Conservation (phyloP, 2,888 invertebrate genomes). For the Tetrapedia diversipes region DNA sequence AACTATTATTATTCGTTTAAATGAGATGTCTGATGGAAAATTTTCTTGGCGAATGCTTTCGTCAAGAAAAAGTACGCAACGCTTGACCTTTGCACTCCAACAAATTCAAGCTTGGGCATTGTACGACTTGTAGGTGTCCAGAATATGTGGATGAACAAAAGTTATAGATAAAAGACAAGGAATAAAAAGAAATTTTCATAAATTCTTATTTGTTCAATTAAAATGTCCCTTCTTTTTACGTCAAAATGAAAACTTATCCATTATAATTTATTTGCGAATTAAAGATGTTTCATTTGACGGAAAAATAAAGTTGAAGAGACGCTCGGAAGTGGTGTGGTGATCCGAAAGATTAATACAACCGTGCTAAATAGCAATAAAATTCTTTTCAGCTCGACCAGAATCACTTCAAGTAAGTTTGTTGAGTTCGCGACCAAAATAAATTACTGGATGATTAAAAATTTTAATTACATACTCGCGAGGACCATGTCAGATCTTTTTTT, state of each 20-base stretch:
- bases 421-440: not conserved
- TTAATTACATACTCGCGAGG: not conserved
- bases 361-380: not conserved
- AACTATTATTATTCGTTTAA: not conserved
- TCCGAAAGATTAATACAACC: not conserved
- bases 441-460: not conserved
- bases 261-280: too few relatives aligned
- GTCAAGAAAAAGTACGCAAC: not conserved
- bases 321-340: not conserved
- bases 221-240: too few relatives aligned
- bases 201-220: too few relatives aligned
- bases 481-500: not conserved
- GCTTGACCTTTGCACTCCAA: conserved; percentile 11
- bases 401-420: not conserved
- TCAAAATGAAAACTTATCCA: too few relatives aligned
- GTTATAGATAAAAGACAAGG: too few relatives aligned
- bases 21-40: not conserved
- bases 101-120: too few relatives aligned
- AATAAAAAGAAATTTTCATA: too few relatives aligned
- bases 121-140: too few relatives aligned
- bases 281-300: too few relatives aligned
- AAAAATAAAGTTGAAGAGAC: not conserved
- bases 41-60: not conserved
- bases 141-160: too few relatives aligned
- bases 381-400: not conserved